phyloP scores from a whole-genome alignment of 2,888 invertebrate genomes.

The Dione vanillae region DNA sequence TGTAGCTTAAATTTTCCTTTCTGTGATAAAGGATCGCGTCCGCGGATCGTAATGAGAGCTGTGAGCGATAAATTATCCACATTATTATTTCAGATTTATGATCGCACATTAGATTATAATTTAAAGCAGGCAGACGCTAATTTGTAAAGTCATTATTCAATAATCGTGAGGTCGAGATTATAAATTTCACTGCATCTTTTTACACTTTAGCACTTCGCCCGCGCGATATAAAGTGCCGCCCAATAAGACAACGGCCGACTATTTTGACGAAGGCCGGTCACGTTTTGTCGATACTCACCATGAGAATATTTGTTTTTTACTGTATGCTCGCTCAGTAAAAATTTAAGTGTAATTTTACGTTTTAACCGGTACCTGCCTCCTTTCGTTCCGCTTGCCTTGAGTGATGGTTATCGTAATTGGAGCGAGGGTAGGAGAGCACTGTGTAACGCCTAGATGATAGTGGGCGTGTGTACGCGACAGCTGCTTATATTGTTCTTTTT shows the following conservation, averaged over 20 bases:
- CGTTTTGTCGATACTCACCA: slow-evolving; percentile 82
- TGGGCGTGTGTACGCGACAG: slow-evolving; percentile 71
- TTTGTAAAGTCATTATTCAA: slow-evolving; percentile 79
- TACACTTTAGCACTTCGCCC: slow-evolving; percentile 82
- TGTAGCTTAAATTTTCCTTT: slow-evolving; percentile 46
- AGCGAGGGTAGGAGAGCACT: slow-evolving; percentile 78
- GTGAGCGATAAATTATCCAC: slow-evolving; percentile 50
- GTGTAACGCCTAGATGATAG: slow-evolving; percentile 67
- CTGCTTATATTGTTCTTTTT: slow-evolving; percentile 45
- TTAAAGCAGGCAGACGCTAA: slow-evolving; percentile 67
- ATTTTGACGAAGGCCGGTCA: slow-evolving; percentile 84
- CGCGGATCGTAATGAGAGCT: slow-evolving; percentile 50
- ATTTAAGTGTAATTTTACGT: slow-evolving; percentile 84
- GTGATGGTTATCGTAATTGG: slow-evolving; percentile 84
- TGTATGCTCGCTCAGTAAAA: slow-evolving; percentile 80
- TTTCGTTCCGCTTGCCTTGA: slow-evolving; percentile 84
- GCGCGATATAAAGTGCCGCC: slow-evolving; percentile 75
- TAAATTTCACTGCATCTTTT: slow-evolving; percentile 80
- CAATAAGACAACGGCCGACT: slow-evolving; percentile 80
- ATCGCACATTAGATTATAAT: slow-evolving; percentile 55
- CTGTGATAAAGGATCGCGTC: slow-evolving; percentile 48
- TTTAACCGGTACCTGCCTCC: slow-evolving; percentile 82
- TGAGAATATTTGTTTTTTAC: slow-evolving; percentile 85
- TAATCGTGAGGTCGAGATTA: slow-evolving; percentile 79
- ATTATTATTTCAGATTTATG: slow-evolving; percentile 54